Percentiles rank a stretch among this genome's conserved stretches.
These are phyloP conservation scores for Oncopodura yosiiana DNA, from an alignment of 1,140 invertebrate genomes.

Conservation along the genomic window DNA sequence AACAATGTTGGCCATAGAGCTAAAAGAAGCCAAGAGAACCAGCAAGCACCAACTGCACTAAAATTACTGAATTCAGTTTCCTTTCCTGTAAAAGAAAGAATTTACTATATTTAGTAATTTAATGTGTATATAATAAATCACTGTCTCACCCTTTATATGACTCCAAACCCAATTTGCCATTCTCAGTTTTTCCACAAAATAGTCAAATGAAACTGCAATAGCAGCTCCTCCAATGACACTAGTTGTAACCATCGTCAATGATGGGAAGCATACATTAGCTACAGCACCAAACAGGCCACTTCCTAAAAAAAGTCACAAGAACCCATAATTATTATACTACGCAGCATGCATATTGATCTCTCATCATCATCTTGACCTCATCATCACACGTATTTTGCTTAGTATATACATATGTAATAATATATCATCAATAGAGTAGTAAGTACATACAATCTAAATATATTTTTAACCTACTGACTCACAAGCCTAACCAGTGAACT, in stretches of 20 bases:
- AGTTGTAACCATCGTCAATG: constrained; percentile 23
- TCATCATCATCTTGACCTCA: too few relatives aligned
- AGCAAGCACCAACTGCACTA: too few relatives aligned
- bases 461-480: too few relatives aligned
- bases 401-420: too few relatives aligned
- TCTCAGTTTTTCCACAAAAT: constrained; percentile 61
- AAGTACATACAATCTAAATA: too few relatives aligned
- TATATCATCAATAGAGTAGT: too few relatives aligned
- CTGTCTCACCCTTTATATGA: constrained; percentile 38
- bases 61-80: constrained; percentile 27
- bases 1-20: constrained; percentile 62
- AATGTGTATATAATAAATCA: too few relatives aligned
- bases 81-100: too few relatives aligned
- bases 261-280: constrained; percentile 30
- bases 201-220: constrained; percentile 59
- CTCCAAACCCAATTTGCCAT: constrained; percentile 61
- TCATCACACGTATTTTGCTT: too few relatives aligned
- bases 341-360: too few relatives aligned
- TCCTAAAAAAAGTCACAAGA: constrained; percentile 16
- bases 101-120: neutral
- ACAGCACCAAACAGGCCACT: constrained; percentile 30
- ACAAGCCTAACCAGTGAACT: too few relatives aligned
- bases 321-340: too few relatives aligned
- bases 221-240: constrained; percentile 53
- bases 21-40: constrained; percentile 65